phyloP scores from a whole-genome alignment of 2,113 vertebrate species.

The Eulacestoma nigropectus region DNA sequence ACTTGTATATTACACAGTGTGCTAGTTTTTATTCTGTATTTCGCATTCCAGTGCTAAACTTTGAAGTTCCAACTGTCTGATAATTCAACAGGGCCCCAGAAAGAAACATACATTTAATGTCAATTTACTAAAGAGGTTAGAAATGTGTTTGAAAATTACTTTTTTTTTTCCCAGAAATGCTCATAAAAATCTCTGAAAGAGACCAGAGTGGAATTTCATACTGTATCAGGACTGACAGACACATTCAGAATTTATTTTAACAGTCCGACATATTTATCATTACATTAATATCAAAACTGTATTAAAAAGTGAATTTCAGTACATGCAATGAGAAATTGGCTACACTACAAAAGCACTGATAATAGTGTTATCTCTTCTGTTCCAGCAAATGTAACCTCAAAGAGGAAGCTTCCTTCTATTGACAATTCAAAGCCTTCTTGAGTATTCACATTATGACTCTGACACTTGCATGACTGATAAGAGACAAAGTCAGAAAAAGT shows the following conservation, averaged over 20 bases:
- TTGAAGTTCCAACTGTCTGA: background rate
- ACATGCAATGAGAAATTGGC: slow-evolving; percentile 59
- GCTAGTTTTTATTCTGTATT: background rate
- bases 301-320: slow-evolving; percentile 48
- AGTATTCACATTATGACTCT: slow-evolving; percentile 59
- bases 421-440: slow-evolving; percentile 64
- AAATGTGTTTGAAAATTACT: background rate
- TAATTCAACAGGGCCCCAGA: background rate
- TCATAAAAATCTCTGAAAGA: background rate
- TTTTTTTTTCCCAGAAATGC: background rate
- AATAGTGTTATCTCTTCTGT: slow-evolving; percentile 64
- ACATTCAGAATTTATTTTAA: slow-evolving; percentile 12
- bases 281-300: slow-evolving; percentile 51
- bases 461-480: slow-evolving; percentile 65
- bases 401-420: slow-evolving; percentile 42
- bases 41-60: background rate
- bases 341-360: slow-evolving; percentile 63
- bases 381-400: slow-evolving; percentile 58
- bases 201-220: background rate
- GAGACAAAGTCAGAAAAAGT: slow-evolving; percentile 62
- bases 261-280: slow-evolving; percentile 48
- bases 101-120: background rate
- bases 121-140: background rate
- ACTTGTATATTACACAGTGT: background rate
- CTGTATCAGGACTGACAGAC: background rate